Evolutionary conservation across 2,797 vertebrate genomes (phyloP), one percentile per base, ranked within the genome.

Genomic region (Otus scops): DNA sequence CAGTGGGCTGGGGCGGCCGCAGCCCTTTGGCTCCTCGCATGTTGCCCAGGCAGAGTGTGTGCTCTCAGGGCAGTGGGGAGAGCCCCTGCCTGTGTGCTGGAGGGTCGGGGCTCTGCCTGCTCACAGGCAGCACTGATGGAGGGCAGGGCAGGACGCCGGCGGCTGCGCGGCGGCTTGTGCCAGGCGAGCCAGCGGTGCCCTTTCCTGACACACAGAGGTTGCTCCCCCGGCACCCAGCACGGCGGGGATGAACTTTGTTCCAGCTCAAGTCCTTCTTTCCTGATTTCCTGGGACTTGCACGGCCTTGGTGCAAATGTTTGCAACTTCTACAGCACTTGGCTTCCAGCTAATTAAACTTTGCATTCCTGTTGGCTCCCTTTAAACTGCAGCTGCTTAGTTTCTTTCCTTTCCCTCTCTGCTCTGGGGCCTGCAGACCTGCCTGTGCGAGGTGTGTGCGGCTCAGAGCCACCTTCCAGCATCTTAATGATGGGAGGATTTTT

Each of bases 261-360:
- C 84, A 57, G 63, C 79, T 67, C 24, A 8, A 38, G 60, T 88
- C 88, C 27, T 34, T 57, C 48, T 61, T 24, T 61, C 39, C 92
- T 60, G 60, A 68, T 91, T 96, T 87, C 89, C 48, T 7, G 54
- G 77, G 80, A 43, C 71, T 71, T 20, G 8, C 50, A 26, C 7
- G 27, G 60, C 56, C 81, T 87, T 4, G 0, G 16, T 60, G 79
- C 56, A 89, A 92, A 71, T 53, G 64, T 92, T 89, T 94, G 84
- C 64, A 53, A 32, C 91, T 95, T 92, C 70, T 86, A 63, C 2
- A 1, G 89, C 65, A 89, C 78, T 85, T 88, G 71, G 81, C 85
- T 95, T 89, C 69, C 0, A 85, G 87, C 56, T 94, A 70, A 93
- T 96, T 83, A 75, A 74, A 87, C 65, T 79, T 65, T 82, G 71